Base-by-base conservation (phyloP, 2,113 vertebrate genomes). In the Microtus montanus region DNA sequence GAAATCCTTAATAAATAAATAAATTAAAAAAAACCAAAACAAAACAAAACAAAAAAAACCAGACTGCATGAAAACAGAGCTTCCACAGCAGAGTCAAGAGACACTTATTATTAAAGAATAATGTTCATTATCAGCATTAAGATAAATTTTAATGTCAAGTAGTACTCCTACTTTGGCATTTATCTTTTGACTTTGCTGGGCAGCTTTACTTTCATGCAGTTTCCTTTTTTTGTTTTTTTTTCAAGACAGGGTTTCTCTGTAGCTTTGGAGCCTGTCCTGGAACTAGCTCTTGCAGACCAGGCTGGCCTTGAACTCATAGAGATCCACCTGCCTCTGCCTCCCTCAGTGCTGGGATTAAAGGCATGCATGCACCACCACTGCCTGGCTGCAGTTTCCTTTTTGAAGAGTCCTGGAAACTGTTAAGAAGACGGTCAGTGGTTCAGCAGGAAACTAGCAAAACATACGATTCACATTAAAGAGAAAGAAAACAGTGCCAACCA, bases 401-500 rank as follows among this genome's bases (percentile, higher is more conserved):
- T 74, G 41, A 89, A 38, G 38, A 95, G 26, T 93, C 47, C 19
- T 75, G 12, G 15, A 15, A 89, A 38, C 84, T 28, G 5, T 41
- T 88, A 58, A 58, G 19, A 89, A 70, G 35, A 89, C 66, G 38
- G n/a, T 41, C 38, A 41, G 38, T 41, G 38, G 38, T 8, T 52
- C 12, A 83, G 58, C 1, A 73, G 24, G 35, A 87, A 92, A 95
- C 73, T 63, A 7, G 13, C 3, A 68, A 80, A 74, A 54, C 26
- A 94, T 33, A 66, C 64, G 20, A 52, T 44, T 82, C 5, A 86
- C 33, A 73, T 91, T 77, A 58, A 58, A 20, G 58, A 58, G 58
- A 93, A 91, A 91, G 83, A 58, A 58, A 92, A 93, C 13, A 70
- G 47, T 11, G 66, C 28, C 73, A 88, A 94, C 15, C 73, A 88